Evolutionary conservation across 1,140 invertebrate species (phyloP), one percentile per base, ranked within the genome.

Genomic region (Hypsibius dujardini): DNA sequence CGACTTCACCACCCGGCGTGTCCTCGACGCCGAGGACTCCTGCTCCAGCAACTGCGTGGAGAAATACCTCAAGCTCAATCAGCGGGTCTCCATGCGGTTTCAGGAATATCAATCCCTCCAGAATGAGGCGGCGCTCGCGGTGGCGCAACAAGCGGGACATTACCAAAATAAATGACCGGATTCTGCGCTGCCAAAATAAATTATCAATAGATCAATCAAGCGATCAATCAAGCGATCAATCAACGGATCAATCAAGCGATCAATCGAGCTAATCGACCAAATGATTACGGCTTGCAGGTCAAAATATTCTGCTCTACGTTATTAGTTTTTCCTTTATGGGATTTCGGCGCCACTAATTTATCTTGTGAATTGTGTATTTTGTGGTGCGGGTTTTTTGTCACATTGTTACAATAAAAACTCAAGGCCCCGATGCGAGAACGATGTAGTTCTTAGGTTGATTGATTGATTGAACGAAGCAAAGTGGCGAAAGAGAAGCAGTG

Each of bases 31-130:
- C 73, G 90, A 94, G 87, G 88, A 92, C 75, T 87, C 84, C 74
- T 96, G 92, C 82, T 86, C 90, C 12, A 74, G 87, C 1, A 94
- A 94, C 80, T 97, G 93, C 78, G 87, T 94, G 83, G 92, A 95
- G 79, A 96, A 97, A 80, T 95, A 89, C 79, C 81, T 95, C 71
- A 91, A 93, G 81, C 89, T 91, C 82, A 94, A 92, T 77, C 90
- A 94, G 80, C 83, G 92, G 73, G 87, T 95, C 67, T 90, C 90
- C 0, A 90, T 92, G 79, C 83, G 92, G 73, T 95, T 97, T 79
- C 91, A 95, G 80, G 93, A 97, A 80, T 91, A 91, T 79, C 93
- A 96, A 82, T 85, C 94, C 82, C 81, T 90, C 73, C 85, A 87
- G 67, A 91, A 92, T 81, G 92, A 95, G 81, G 90, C 89, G 84